Base-by-base conservation (phyloP, 2,888 invertebrate species). In the Epirrita christyi region DNA sequence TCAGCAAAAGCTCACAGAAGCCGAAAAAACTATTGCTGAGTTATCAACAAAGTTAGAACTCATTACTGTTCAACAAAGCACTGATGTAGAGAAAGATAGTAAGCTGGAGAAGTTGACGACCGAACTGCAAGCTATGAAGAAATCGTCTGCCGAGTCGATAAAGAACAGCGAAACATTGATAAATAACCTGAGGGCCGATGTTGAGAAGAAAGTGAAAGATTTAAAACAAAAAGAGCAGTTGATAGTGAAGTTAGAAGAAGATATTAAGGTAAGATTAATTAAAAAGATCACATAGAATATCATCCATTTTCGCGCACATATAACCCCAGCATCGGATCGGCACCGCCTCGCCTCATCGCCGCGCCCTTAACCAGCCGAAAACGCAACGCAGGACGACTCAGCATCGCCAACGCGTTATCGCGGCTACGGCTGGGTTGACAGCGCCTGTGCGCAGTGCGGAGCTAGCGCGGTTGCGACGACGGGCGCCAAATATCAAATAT, bases 11-110 rank as follows among this genome's bases (percentile, higher is more conserved):
- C 70, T 92, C 40, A 73, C 64, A 3, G 84, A 85, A 58, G 79
- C 87, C 6, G 89, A 92, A 61, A 85, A 78, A 29, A 78, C 75
- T 51, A 71, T 89, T 53, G 52, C 76, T 61, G 91, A 92, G 62
- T 68, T 92, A 60, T 74, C 85, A 21, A 86, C 89, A 66, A 88
- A 89, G 71, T 72, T 93, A 67, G 90, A 92, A 75, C 78, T 92
- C 66, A 63, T 88, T 54, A 71, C 78, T 29, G 81, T 90, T 37
- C 87, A 88, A 64, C 90, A 92, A 63, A 88, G 81, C 61, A 76
- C 79, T 61, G 85, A 83, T 49, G 77, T 77, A 29, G 85, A 86
- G 60, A 91, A 91, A 63, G 87, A 90, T 64, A 86, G 79, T 51
- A 81, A 85, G 64, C 73, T 92, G 76, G 88, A 93, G 68, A 86